phyloP scores from a whole-genome alignment of 2,113 vertebrate species.

The Thermophis baileyi region DNA sequence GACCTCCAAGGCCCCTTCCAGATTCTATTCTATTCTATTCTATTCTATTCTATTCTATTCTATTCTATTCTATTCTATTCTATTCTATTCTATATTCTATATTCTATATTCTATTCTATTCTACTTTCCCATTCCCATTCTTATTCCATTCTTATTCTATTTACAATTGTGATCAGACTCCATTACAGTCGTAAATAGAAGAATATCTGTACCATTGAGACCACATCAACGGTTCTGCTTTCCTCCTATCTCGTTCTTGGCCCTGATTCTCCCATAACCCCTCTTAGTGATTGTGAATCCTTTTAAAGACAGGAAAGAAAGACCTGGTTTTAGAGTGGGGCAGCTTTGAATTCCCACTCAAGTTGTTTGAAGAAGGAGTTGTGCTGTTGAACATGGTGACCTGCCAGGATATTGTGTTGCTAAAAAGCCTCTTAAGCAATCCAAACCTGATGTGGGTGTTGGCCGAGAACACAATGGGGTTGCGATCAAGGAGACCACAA shows the following conservation, averaged over 20 bases:
- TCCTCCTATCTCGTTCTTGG: neutral
- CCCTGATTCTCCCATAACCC: neutral
- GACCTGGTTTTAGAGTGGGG: neutral
- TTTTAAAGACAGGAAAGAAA: neutral
- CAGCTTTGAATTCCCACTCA: neutral
- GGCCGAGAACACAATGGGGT: neutral
- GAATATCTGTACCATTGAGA: too few relatives aligned
- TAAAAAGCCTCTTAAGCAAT: neutral
- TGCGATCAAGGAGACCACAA: neutral
- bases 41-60: too few relatives aligned
- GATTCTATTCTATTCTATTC: too few relatives aligned
- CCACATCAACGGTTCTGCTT: neutral
- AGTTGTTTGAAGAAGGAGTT: neutral
- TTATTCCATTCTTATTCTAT: too few relatives aligned
- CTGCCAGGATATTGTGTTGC: neutral
- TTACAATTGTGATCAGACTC: too few relatives aligned
- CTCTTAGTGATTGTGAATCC: fast-evolving
- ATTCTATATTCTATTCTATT: too few relatives aligned
- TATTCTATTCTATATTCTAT: too few relatives aligned
- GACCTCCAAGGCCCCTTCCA: too few relatives aligned
- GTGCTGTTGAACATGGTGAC: neutral
- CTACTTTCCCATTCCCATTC: too few relatives aligned
- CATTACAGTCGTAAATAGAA: too few relatives aligned
- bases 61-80: too few relatives aligned
- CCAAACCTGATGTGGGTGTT: neutral